These are phyloP conservation scores for Myotis findleyi DNA, from an alignment of 2,797 vertebrate species.

Conservation along the genomic window DNA sequence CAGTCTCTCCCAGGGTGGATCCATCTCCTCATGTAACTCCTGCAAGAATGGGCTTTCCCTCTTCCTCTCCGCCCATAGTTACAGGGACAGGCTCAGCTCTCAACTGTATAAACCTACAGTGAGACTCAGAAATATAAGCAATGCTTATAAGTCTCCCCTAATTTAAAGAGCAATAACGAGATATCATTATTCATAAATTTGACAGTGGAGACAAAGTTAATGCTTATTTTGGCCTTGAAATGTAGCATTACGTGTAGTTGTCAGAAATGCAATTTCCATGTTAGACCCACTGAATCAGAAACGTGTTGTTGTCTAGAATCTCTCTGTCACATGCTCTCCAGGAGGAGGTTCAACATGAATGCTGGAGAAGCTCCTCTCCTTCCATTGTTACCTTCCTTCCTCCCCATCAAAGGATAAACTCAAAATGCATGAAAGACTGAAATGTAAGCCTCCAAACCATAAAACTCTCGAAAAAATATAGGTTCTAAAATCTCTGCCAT, in stretches of 20 bases:
- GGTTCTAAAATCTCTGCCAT: too few species aligned
- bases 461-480: fast-evolving
- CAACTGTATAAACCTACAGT: too few species aligned
- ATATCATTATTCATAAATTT: too few species aligned
- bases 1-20: background rate
- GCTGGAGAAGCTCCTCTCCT: background rate
- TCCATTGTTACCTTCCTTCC: too few species aligned
- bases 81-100: background rate
- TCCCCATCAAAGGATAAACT: too few species aligned
- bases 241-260: background rate
- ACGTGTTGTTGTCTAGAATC: too few species aligned
- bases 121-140: background rate
- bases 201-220: fast-evolving
- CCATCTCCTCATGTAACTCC: background rate
- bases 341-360: background rate
- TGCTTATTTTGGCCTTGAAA: background rate
- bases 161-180: background rate
- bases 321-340: background rate
- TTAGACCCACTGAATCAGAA: background rate
- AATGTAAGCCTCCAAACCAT: too few species aligned
- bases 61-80: background rate
- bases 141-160: background rate
- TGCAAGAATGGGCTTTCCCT: background rate
- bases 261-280: background rate
- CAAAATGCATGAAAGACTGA: too few species aligned